Base-by-base conservation (phyloP, 1,140 invertebrate species). In the Drosophila triauraria region DNA sequence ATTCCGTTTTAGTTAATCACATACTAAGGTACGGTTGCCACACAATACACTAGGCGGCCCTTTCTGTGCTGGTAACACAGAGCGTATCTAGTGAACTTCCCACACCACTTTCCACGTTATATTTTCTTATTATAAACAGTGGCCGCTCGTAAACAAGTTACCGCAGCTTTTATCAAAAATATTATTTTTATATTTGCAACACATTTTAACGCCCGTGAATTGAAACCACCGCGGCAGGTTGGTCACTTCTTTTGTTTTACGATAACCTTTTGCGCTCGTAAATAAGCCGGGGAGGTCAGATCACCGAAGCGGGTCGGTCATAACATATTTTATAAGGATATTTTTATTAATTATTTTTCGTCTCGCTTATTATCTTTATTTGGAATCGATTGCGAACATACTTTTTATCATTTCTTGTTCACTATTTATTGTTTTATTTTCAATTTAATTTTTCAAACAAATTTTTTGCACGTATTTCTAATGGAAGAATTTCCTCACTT, bases 11-110 rank as follows among this genome's bases (percentile, higher is more conserved):
- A 27, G 47, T 17, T 42, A 15, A 13, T 23, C 6, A 25, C 59
- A 47, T 62, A 51, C 59, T 62, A 62, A 30, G 35, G 59, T 60
- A 60, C 58, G 58, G 44, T 48, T 47, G 58, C 58, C 30, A 47
- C 43, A 48, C 58, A 60, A 60, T 30, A 13, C 30, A 35, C 30
- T 61, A 23, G 47, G 59, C 59, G 15, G 59, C 35, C 6, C 35
- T 38, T 35, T 12, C 47, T 35, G 23, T 23, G 12, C 40, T 54
- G 42, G n/a, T 43, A 17, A 43, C n/a, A 43, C 59, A 42, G 12
- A 42, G 46, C 59, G 59, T 61, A 38, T 61, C 32, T 46, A 61
- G 30, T n/a, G 47, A 10, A 32, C n/a, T 61, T 32, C 53, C 47
- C 23, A 15, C 23, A 25, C 23, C 23, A n/a, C 46, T 48, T 27